Percentiles rank a stretch among this genome's conserved stretches.
phyloP scores from a whole-genome alignment of 2,888 invertebrate species.

The Meta bourneti region DNA sequence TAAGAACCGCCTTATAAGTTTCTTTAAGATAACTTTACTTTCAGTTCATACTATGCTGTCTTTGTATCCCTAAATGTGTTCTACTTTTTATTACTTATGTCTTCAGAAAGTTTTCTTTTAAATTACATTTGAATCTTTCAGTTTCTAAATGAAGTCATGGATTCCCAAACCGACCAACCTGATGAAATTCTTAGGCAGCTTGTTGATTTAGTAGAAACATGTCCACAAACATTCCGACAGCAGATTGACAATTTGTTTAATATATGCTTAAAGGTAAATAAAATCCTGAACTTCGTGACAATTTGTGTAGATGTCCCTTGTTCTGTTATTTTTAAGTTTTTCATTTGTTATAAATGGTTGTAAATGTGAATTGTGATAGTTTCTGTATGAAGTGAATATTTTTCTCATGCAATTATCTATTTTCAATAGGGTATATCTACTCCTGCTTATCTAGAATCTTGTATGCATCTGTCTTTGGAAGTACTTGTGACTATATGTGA shows the following conservation, averaged over 20 bases:
- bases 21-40: no score
- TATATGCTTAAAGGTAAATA: slow-evolving; percentile 89
- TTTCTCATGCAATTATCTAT: neutral
- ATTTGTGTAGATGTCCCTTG: no score
- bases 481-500: slow-evolving; percentile 92
- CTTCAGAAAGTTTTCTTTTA: no score
- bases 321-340: no score
- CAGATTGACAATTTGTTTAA: slow-evolving; percentile 92
- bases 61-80: no score
- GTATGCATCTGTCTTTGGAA: slow-evolving; percentile 95
- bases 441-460: slow-evolving; percentile 80
- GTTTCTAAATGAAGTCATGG: slow-evolving; percentile 90
- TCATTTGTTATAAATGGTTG: no score
- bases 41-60: no score
- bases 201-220: slow-evolving; percentile 95
- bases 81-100: no score
- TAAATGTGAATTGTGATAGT: neutral
- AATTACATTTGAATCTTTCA: slow-evolving; percentile 79
- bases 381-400: neutral
- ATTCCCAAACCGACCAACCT: slow-evolving; percentile 88
- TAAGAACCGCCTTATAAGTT: no score
- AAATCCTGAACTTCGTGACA: no score
- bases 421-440: slow-evolving; percentile 27
- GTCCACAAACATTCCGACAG: slow-evolving; percentile 94
- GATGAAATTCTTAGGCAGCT: slow-evolving; percentile 91